phyloP scores from a whole-genome alignment of 92 coral and sea anemone genomes.

The Parazoanthus darwini region DNA sequence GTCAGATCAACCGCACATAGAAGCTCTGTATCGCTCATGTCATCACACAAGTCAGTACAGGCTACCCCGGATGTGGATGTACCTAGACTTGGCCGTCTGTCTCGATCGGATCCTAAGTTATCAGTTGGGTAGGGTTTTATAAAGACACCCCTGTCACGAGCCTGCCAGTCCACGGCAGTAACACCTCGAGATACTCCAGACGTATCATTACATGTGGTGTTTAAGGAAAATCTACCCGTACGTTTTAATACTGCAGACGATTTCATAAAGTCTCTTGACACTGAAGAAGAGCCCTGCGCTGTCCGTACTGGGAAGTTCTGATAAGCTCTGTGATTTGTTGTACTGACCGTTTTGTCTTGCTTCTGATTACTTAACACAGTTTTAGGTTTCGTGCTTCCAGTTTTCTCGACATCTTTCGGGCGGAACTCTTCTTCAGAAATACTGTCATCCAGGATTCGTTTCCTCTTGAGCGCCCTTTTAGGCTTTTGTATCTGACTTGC shows the following conservation, averaged over 20 bases:
- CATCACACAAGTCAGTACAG: slow-evolving; percentile 64
- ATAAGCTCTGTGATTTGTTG: slow-evolving; percentile 14
- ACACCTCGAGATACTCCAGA: background rate
- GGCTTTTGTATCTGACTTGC: slow-evolving; percentile 71
- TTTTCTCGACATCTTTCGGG: slow-evolving; percentile 36
- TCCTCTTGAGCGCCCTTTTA: slow-evolving; percentile 60
- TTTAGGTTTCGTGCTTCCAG: background rate
- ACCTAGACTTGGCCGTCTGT: slow-evolving; percentile 15
- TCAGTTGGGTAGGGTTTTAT: background rate
- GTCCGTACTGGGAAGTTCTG: slow-evolving; percentile 30
- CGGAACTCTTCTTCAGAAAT: slow-evolving; percentile 49
- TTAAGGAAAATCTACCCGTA: background rate
- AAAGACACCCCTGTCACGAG: background rate
- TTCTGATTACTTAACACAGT: background rate
- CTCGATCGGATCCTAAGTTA: background rate
- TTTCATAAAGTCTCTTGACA: slow-evolving; percentile 38
- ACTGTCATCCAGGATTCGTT: slow-evolving; percentile 80
- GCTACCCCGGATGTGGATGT: slow-evolving; percentile 22
- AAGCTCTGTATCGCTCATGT: slow-evolving; percentile 71
- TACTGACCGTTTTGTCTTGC: background rate
- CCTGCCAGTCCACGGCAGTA: background rate
- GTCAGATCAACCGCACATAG: slow-evolving; percentile 55
- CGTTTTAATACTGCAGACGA: slow-evolving; percentile 31
- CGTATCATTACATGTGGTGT: background rate
- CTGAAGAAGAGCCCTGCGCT: background rate